Evolutionary conservation across 2,797 vertebrate species (phyloP).

Genomic region (Limnodromus scolopaceus): DNA sequence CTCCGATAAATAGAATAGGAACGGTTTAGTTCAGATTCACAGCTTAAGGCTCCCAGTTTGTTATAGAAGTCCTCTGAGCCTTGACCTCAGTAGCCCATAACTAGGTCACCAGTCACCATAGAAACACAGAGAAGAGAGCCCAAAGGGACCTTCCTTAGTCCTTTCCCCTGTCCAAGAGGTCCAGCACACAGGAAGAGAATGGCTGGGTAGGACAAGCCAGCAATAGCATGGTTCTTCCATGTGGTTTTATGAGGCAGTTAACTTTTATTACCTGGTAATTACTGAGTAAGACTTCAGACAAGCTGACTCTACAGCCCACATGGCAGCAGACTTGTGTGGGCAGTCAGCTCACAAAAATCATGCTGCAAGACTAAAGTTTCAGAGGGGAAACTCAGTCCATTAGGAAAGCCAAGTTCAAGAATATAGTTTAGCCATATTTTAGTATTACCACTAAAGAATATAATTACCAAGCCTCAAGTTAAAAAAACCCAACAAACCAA

Average conservation of each 20-base stretch:
- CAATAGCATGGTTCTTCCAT: constrained; percentile 29
- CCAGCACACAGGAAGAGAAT: not conserved
- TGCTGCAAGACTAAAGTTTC: not conserved
- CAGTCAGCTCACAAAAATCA: not conserved
- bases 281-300: constrained; percentile 32
- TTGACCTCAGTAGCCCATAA: not conserved
- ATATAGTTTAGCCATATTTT: not conserved
- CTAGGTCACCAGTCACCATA: not conserved
- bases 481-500: not conserved
- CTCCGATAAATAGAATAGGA: not conserved
- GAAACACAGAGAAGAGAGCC: not conserved
- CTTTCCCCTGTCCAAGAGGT: not conserved
- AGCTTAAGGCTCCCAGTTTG: not conserved
- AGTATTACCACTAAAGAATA: not conserved
- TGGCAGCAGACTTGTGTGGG: constrained; percentile 13
- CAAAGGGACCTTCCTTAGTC: not conserved
- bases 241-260: constrained; percentile 47
- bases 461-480: not conserved
- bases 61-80: not conserved
- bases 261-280: constrained; percentile 68
- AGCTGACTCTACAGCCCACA: constrained; percentile 33
- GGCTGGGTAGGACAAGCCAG: not conserved
- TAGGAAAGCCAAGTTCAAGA: not conserved
- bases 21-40: not conserved
- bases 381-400: not conserved